Percentiles rank a stretch among this genome's conserved stretches.
Evolutionary conservation across 2,113 vertebrate genomes (phyloP).

Genomic region (Psettodes erumei): DNA sequence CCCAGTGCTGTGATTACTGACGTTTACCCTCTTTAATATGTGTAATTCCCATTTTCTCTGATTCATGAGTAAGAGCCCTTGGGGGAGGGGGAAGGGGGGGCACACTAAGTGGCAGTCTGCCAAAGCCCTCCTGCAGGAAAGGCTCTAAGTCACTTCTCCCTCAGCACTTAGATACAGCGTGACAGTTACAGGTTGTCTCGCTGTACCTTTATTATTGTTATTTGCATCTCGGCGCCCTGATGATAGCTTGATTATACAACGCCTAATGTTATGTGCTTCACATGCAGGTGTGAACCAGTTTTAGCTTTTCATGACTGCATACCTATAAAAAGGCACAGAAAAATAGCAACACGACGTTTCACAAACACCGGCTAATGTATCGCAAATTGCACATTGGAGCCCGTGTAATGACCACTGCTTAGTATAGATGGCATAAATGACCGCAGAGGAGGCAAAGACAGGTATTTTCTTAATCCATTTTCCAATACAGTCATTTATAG

Average conservation of each 20-base stretch:
- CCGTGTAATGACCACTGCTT: constrained; percentile 53
- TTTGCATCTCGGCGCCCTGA: constrained; percentile 62
- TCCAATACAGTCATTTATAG: constrained; percentile 24
- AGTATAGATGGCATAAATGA: constrained; percentile 19
- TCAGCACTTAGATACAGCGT: constrained; percentile 67
- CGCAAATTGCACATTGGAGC: constrained; percentile 35
- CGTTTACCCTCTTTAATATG: constrained; percentile 87
- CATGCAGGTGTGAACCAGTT: constrained; percentile 59
- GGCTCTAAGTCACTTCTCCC: constrained; percentile 74
- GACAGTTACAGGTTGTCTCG: constrained; percentile 74
- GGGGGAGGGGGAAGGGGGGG: no score
- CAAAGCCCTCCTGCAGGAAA: constrained; percentile 79
- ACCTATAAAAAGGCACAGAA: constrained; percentile 41
- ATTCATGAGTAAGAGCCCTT: constrained; percentile 84
- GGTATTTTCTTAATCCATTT: constrained; percentile 46
- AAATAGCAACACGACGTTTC: constrained; percentile 34
- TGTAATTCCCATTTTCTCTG: constrained; percentile 87
- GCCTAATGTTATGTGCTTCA: constrained; percentile 55
- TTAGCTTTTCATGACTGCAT: constrained; percentile 41
- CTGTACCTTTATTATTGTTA: constrained; percentile 76
- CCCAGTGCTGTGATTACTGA: constrained; percentile 83
- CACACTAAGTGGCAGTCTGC: constrained; percentile 81
- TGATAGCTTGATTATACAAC: constrained; percentile 69
- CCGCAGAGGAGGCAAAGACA: constrained; percentile 15
- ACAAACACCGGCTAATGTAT: constrained; percentile 21